phyloP scores from a whole-genome alignment of 2,113 vertebrate species.

The Triplophysa tibetana region DNA sequence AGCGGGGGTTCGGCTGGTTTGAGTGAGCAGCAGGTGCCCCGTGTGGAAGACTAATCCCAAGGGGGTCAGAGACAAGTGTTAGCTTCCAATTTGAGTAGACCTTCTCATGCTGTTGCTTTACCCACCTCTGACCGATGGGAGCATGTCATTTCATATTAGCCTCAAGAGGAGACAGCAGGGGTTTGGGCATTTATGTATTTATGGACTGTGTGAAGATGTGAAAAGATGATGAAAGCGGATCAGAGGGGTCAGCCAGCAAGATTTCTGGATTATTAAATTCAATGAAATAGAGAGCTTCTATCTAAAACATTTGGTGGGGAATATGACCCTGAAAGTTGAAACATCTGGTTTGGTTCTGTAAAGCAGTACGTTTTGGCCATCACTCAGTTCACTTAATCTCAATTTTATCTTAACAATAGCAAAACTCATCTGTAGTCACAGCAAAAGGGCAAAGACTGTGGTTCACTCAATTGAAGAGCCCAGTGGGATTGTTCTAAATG shows the following conservation, averaged over 20 bases:
- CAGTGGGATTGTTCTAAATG: slow-evolving; percentile 12
- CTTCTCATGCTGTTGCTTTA: not conserved
- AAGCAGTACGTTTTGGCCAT: no score
- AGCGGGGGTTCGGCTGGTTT: slow-evolving; percentile 1
- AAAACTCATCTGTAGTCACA: slow-evolving; percentile 7
- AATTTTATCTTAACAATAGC: not conserved
- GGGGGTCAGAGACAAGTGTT: slow-evolving; percentile 27
- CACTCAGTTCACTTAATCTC: not conserved
- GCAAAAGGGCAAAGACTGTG: slow-evolving; percentile 18
- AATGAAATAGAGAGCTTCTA: not conserved
- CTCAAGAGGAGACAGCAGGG: slow-evolving; percentile 26
- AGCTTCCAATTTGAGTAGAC: slow-evolving; percentile 6
- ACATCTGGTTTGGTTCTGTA: not conserved
- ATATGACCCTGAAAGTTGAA: no score
- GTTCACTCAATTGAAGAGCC: slow-evolving; percentile 10
- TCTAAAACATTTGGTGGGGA: no score
- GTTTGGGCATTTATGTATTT: slow-evolving; percentile 25
- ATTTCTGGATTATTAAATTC: not conserved
- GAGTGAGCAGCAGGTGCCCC: not conserved
- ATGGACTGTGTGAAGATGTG: slow-evolving; percentile 31
- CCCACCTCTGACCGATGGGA: slow-evolving; percentile 34
- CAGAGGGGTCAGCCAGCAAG: not conserved
- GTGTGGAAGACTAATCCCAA: slow-evolving; percentile 18
- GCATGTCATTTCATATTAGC: slow-evolving; percentile 47
- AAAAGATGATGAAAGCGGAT: slow-evolving; percentile 8